A percentile compares a stretch with the other conserved stretches of the same genome.
These are phyloP conservation scores for Gymnoscopelus microlampas DNA, from an alignment of 2,797 vertebrate genomes.

Conservation along the genomic window DNA sequence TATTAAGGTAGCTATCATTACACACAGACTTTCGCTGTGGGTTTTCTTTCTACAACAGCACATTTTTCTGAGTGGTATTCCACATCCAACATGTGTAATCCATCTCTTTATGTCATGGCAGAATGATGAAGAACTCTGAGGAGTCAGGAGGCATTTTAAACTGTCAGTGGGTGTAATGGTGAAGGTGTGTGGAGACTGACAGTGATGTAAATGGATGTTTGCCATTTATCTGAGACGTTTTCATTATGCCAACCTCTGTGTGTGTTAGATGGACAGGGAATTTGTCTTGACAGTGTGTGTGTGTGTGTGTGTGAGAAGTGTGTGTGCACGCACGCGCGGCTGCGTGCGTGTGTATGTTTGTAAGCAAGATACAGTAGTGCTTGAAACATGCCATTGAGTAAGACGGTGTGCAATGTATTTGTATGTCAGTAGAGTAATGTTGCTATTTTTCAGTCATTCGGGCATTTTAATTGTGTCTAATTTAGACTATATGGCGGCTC, in stretches of 20 bases:
- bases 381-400: no score
- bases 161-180: conserved; percentile 22
- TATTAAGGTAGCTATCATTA: no score
- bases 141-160: conserved; percentile 20
- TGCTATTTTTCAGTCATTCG: conserved; percentile 2
- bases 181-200: conserved; percentile 15
- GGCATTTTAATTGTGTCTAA: conserved; percentile 12
- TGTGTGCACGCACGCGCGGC: no score
- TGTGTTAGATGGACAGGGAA: conserved; percentile 1
- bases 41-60: neutral
- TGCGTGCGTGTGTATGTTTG: no score
- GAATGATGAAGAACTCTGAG: conserved; percentile 52
- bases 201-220: conserved; percentile 53
- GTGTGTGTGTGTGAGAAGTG: no score
- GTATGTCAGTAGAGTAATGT: conserved; percentile 2
- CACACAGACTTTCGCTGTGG: no score
- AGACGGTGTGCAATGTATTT: neutral
- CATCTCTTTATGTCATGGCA: conserved; percentile 47
- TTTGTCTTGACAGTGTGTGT: conserved; percentile 10
- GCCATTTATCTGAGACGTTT: conserved; percentile 54
- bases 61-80: conserved; percentile 28
- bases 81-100: conserved; percentile 40
- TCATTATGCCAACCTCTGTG: conserved; percentile 33
- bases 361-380: no score
- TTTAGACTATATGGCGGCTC: neutral